Evolutionary conservation across 1,140 invertebrate genomes (phyloP).

Genomic region (Aphaenogaster ashmeadi): DNA sequence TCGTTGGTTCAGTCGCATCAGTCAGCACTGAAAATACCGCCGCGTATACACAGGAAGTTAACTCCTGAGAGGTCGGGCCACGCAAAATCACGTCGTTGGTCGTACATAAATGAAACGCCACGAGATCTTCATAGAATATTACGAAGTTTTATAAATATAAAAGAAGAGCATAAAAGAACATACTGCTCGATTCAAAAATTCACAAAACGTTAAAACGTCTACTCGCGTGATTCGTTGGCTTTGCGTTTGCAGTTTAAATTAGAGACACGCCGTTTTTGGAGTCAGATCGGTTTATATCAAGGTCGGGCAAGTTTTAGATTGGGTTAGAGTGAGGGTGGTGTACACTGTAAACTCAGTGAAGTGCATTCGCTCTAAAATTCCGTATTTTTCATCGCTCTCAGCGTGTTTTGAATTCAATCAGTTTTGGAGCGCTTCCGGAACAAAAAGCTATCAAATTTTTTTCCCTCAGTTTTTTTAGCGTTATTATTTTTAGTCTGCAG

Average conservation of each 20-base stretch:
- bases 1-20: background rate
- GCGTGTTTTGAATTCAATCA: constrained; percentile 49
- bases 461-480: constrained; percentile 33
- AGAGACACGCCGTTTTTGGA: background rate
- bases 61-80: background rate
- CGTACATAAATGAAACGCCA: background rate
- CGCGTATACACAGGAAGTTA: constrained; percentile 25
- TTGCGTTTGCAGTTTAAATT: constrained; percentile 15
- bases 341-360: constrained; percentile 19
- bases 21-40: constrained; percentile 10
- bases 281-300: constrained; percentile 24
- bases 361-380: constrained; percentile 42
- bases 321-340: background rate
- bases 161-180: background rate
- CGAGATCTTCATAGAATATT: background rate
- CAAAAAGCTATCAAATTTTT: constrained; percentile 41
- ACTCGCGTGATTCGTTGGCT: background rate
- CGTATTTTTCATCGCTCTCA: constrained; percentile 41
- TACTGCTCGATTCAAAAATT: background rate
- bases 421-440: constrained; percentile 29
- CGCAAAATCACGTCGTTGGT: constrained; percentile 40
- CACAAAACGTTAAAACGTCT: background rate
- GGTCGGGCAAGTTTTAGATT: constrained; percentile 2
- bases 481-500: constrained; percentile 35
- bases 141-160: background rate